Evolutionary conservation across 2,113 vertebrate species (phyloP).

Genomic region (Ctenodactylus gundi): DNA sequence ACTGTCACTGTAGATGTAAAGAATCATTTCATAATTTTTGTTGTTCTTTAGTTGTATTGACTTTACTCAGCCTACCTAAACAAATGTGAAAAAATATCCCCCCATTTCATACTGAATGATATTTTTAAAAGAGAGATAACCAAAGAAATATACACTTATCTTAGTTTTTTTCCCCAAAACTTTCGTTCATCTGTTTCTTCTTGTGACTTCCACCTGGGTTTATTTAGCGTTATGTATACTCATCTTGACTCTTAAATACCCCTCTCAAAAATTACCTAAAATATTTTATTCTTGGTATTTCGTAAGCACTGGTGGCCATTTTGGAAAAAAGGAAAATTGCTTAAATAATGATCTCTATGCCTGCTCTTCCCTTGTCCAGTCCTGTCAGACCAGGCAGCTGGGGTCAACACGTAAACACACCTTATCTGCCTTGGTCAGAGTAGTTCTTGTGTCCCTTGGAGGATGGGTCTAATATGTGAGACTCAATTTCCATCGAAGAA

Average conservation of each 20-base stretch:
- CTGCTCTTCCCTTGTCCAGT: not conserved
- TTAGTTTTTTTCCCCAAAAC: not conserved
- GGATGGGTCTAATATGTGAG: not conserved
- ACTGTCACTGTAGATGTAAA: not conserved
- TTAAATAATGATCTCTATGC: not conserved
- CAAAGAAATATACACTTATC: not conserved
- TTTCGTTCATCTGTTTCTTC: not conserved
- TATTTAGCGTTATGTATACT: not conserved
- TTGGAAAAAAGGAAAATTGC: not conserved
- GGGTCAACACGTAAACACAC: not conserved
- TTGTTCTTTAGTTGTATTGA: not conserved
- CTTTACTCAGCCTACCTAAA: not conserved
- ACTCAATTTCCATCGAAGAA: too few relatives aligned
- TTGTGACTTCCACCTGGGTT: not conserved
- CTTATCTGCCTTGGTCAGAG: accelerated
- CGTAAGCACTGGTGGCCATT: not conserved
- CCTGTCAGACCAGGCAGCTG: accelerated
- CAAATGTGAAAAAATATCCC: not conserved
- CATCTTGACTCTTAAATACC: not conserved
- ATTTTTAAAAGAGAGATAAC: not conserved
- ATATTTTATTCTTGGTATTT: not conserved
- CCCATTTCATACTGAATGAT: too few relatives aligned
- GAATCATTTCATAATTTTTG: not conserved
- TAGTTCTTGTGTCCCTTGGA: not conserved
- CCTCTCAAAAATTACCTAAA: too few relatives aligned